phyloP scores from a whole-genome alignment of 2,888 invertebrate species.

The Ditylenchus weischeri region DNA sequence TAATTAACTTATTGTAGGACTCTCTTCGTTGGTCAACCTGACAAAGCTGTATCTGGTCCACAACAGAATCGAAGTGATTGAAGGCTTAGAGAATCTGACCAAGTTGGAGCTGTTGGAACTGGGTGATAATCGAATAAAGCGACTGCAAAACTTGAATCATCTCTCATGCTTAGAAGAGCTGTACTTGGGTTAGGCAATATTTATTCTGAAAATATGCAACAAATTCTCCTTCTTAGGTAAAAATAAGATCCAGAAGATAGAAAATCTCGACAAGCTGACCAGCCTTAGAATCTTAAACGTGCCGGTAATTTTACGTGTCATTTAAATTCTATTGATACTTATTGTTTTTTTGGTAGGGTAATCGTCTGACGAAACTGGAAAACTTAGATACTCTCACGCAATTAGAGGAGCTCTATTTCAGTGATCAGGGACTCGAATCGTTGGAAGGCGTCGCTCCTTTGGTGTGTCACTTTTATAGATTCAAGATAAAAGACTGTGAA shows the following conservation, averaged over 20 bases:
- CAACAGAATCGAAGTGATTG: constrained; percentile 62
- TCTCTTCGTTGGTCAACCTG: constrained; percentile 59
- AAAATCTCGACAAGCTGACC: constrained; percentile 77
- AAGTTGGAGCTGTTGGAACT: constrained; percentile 82
- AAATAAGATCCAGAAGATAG: constrained; percentile 86
- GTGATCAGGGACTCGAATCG: constrained; percentile 80
- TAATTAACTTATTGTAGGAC: constrained; percentile 35
- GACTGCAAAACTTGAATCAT: constrained; percentile 79
- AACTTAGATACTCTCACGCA: constrained; percentile 73
- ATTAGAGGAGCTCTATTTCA: constrained; percentile 82
- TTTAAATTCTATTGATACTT: constrained; percentile 9
- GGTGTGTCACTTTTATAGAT: constrained; percentile 51
- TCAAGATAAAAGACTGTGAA: too few species aligned
- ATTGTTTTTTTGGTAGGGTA: constrained; percentile 66
- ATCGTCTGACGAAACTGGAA: constrained; percentile 81
- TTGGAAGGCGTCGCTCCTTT: constrained; percentile 75
- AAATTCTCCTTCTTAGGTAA: constrained; percentile 68
- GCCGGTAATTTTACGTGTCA: constrained; percentile 81
- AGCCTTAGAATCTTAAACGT: constrained; percentile 70
- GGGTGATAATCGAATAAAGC: constrained; percentile 84
- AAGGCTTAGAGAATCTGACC: constrained; percentile 66
- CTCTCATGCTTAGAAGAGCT: constrained; percentile 76
- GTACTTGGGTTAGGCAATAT: constrained; percentile 65
- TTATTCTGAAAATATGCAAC: too few species aligned
- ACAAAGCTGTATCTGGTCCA: constrained; percentile 62